A percentile compares a stretch with the other conserved stretches of the same genome.
Evolutionary conservation across 2,888 invertebrate species (phyloP).

Genomic region (Maniola hyperantus): DNA sequence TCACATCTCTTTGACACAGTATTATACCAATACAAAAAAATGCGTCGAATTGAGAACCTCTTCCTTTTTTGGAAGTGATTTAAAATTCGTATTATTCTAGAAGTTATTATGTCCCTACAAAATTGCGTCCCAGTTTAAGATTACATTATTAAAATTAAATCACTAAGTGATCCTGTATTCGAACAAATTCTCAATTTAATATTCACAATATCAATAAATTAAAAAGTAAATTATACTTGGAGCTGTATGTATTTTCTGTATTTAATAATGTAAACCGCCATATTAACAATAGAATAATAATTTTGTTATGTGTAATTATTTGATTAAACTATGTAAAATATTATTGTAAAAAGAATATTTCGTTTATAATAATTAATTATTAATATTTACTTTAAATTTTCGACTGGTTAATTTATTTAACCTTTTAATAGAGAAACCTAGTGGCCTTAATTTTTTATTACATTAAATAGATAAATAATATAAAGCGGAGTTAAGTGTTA

Average conservation of each 20-base stretch:
- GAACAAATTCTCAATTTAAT: not conserved
- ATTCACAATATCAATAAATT: conserved; percentile 15
- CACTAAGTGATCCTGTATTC: not conserved
- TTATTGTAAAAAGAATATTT: conserved; percentile 43
- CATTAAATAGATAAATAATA: not conserved
- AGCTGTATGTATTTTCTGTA: conserved; percentile 30
- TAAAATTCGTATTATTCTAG: no score
- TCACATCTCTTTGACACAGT: not conserved
- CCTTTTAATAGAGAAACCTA: conserved; percentile 52
- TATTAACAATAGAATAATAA: conserved; percentile 56
- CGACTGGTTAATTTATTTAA: conserved; percentile 52
- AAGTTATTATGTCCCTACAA: not conserved
- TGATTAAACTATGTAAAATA: conserved; percentile 32
- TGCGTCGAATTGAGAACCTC: no score
- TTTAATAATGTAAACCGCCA: conserved; percentile 54
- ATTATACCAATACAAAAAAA: not conserved
- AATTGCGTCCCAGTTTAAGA: not conserved
- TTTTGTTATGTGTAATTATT: conserved; percentile 46
- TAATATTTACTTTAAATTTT: conserved; percentile 44
- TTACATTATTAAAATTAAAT: not conserved
- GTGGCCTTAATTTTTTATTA: conserved; percentile 66
- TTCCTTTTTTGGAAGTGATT: no score
- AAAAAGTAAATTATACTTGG: conserved; percentile 18
- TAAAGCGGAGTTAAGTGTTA: conserved; percentile 2
- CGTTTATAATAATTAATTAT: conserved; percentile 38